Evolutionary conservation across 23 tunicate genomes (phyloP), one percentile per base, ranked within the genome.

Genomic region (Styela clava): DNA sequence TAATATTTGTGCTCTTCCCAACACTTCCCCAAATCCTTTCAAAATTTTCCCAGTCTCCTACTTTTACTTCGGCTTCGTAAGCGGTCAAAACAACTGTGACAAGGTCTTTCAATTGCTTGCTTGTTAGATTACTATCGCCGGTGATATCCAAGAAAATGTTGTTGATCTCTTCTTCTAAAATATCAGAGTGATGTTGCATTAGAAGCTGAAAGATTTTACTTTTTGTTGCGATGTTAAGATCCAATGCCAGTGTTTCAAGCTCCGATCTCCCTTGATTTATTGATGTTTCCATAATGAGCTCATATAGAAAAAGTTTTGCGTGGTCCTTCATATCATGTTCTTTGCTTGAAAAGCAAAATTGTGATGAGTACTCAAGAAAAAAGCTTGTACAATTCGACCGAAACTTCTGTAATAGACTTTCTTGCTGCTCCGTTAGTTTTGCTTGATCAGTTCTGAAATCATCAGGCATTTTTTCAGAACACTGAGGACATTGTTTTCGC

Each of bases 311-410:
- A 3, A 71, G 34, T 71, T 71, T 35, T 2, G 34, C 34, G 27
- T 71, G 77, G 5, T 71, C 20, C 7, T 5, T 29, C 23, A 76
- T 44, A 9, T 76, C 81, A 29, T 44, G 28, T 52, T 2, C 64
- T 76, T 76, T 12, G 77, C 34, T 35, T 2, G 37, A 3, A 69
- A 89, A 89, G 64, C 89, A 89, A 52, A 89, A 77, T 2, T 78
- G 84, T 1, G 86, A 81, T 19, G 85, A 30, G 69, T 85, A 89
- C 33, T 89, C 95, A 33, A 89, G 69, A 26, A 89, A 89, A 70
- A 89, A 89, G 64, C 88, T 79, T 19, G 86, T 81, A 56, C 89
- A 89, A 3, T 88, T 79, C 2, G 61, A 18, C 24, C 80, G 69
- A 29, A 89, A 85, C 16, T 21, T 52, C 21, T 74, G 52, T 9